phyloP scores from a whole-genome alignment of 1,140 invertebrate genomes.

The Hypothenemus hampei region DNA sequence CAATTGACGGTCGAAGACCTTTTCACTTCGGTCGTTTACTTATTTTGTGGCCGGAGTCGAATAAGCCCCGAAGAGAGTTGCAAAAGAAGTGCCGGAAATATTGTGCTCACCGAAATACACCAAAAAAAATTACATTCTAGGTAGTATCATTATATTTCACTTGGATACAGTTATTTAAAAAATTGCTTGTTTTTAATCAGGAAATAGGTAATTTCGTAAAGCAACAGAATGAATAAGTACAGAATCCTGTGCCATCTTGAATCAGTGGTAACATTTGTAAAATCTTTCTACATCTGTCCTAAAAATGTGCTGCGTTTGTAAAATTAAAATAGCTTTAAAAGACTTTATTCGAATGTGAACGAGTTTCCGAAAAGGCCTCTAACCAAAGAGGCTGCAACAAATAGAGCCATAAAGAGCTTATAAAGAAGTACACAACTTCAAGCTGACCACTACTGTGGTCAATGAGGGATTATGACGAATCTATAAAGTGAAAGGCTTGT shows the following conservation, averaged over 20 bases:
- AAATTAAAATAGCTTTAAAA: constrained; percentile 16
- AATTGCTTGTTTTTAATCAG: too few relatives aligned
- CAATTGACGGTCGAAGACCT: constrained; percentile 42
- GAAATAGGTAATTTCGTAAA: too few relatives aligned
- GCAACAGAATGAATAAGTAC: too few relatives aligned
- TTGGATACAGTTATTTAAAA: constrained; percentile 6
- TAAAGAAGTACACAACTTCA: constrained; percentile 18
- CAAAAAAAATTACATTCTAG: constrained; percentile 7
- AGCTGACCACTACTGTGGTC: constrained; percentile 23
- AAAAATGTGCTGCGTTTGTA: not conserved
- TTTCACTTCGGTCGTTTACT: constrained; percentile 41
- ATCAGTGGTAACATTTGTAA: too few relatives aligned
- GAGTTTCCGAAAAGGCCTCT: constrained; percentile 13
- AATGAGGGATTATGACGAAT: constrained; percentile 26
- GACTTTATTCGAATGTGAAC: constrained; percentile 19
- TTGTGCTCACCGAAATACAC: constrained; percentile 17
- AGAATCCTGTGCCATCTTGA: too few relatives aligned
- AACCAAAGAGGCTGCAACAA: constrained; percentile 18
- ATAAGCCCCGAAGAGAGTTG: constrained; percentile 9
- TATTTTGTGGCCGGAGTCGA: constrained; percentile 23
- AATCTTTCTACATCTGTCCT: constrained; percentile 2
- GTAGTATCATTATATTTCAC: constrained; percentile 2
- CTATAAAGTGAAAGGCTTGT: constrained; percentile 22
- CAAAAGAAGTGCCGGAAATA: constrained; percentile 23
- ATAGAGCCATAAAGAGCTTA: constrained; percentile 25